These are phyloP conservation scores for Diloba caeruleocephala DNA, from an alignment of 2,888 invertebrate genomes.

Conservation along the genomic window DNA sequence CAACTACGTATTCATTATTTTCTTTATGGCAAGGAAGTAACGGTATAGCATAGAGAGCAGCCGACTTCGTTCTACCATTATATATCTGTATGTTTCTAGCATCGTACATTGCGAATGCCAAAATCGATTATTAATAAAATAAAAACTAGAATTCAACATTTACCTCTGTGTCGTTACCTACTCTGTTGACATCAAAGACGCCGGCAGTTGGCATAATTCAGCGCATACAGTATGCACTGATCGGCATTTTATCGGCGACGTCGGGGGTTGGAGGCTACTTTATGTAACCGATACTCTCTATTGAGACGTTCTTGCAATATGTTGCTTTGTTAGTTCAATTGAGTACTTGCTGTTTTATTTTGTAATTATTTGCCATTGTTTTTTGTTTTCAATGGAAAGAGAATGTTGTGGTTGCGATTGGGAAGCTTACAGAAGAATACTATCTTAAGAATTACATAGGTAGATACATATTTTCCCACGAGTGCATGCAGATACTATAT, in stretches of 20 bases:
- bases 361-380: conserved; percentile 33
- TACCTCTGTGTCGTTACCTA: conserved; percentile 22
- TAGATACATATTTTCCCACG: conserved; percentile 1
- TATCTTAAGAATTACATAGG: background rate
- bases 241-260: conserved; percentile 73
- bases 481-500: background rate
- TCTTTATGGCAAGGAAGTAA: too few species aligned
- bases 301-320: conserved; percentile 48
- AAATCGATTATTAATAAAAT: background rate
- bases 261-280: conserved; percentile 58
- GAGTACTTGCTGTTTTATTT: conserved; percentile 18
- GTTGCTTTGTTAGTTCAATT: conserved; percentile 44
- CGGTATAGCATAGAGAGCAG: too few species aligned
- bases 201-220: conserved; percentile 72
- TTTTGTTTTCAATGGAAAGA: background rate
- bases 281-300: conserved; percentile 52
- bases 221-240: conserved; percentile 75
- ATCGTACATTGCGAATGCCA: too few species aligned
- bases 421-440: background rate
- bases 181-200: conserved; percentile 68
- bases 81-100: too few species aligned
- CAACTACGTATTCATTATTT: too few species aligned
- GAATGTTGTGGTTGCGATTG: conserved; percentile 2
- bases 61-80: too few species aligned
- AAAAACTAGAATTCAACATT: background rate